These are phyloP conservation scores for Mythimna albipuncta DNA, from an alignment of 2,888 invertebrate genomes.

Conservation along the genomic window DNA sequence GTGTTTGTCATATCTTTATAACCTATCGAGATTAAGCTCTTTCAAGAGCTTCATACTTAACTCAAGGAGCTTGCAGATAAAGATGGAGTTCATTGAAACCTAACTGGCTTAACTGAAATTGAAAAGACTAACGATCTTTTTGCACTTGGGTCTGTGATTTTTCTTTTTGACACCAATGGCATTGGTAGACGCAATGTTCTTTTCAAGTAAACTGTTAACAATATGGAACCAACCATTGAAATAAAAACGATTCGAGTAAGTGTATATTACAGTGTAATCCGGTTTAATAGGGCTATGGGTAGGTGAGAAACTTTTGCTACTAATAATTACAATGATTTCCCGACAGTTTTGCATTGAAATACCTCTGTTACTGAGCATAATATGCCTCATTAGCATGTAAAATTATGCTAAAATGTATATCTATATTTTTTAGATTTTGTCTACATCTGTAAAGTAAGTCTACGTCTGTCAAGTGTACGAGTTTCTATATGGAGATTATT, in stretches of 20 bases:
- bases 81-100: slow-evolving; percentile 27
- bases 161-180: background rate
- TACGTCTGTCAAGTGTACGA: too few species aligned
- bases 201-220: background rate
- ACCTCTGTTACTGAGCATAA: too few species aligned
- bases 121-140: slow-evolving; percentile 28
- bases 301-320: too few species aligned
- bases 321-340: too few species aligned
- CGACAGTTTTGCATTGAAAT: too few species aligned
- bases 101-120: slow-evolving; percentile 9
- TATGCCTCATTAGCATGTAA: too few species aligned
- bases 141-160: background rate
- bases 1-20: slow-evolving; percentile 36
- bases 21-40: slow-evolving; percentile 42
- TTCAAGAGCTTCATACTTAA: slow-evolving; percentile 37
- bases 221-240: background rate
- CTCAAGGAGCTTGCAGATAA: slow-evolving; percentile 46
- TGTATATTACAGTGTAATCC: too few species aligned
- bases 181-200: background rate
- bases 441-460: too few species aligned
- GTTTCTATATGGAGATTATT: too few species aligned
- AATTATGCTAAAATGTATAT: too few species aligned
- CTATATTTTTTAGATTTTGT: too few species aligned
- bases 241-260: background rate
- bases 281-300: too few species aligned